These are phyloP conservation scores for Vulpes vulpes DNA, from an alignment of 2,113 vertebrate genomes.

Conservation along the genomic window DNA sequence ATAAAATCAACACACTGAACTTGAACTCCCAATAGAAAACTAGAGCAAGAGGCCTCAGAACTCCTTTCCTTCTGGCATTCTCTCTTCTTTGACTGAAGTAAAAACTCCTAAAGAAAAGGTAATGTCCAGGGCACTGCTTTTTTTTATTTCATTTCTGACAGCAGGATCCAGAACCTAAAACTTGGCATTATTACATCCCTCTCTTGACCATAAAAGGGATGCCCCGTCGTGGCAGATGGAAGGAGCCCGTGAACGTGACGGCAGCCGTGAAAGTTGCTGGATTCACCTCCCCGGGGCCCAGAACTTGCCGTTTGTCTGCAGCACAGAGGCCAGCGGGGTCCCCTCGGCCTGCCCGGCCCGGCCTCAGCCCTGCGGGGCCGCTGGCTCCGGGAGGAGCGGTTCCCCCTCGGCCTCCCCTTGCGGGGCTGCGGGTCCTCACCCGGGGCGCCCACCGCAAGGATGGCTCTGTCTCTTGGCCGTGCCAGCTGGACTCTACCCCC, in stretches of 20 bases:
- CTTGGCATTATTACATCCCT: slow-evolving; percentile 75
- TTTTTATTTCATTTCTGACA: slow-evolving; percentile 48
- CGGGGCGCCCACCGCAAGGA: slow-evolving; percentile 69
- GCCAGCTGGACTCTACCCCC: slow-evolving; percentile 26
- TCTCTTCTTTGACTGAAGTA: slow-evolving; percentile 60
- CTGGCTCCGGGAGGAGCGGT: slow-evolving; percentile 62
- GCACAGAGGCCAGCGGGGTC: neutral
- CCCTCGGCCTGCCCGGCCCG: too few species aligned
- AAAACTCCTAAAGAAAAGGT: slow-evolving; percentile 60
- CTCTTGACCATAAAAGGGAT: slow-evolving; percentile 79
- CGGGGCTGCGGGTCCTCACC: slow-evolving; percentile 37
- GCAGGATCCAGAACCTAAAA: slow-evolving; percentile 68
- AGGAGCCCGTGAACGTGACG: slow-evolving; percentile 61
- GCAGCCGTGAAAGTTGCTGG: slow-evolving; percentile 73
- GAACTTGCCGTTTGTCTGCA: slow-evolving; percentile 72
- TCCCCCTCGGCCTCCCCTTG: slow-evolving; percentile 72
- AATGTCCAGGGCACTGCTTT: neutral
- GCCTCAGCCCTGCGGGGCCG: slow-evolving; percentile 53
- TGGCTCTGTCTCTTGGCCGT: slow-evolving; percentile 6
- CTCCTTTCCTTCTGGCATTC: slow-evolving; percentile 32
- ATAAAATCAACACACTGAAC: slow-evolving; percentile 24
- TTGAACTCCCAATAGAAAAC: slow-evolving; percentile 34
- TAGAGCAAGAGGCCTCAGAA: slow-evolving; percentile 51
- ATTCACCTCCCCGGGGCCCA: slow-evolving; percentile 71
- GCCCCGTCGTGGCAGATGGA: slow-evolving; percentile 74